phyloP scores from a whole-genome alignment of 2,113 vertebrate genomes.

The Leucoraja erinaceus region DNA sequence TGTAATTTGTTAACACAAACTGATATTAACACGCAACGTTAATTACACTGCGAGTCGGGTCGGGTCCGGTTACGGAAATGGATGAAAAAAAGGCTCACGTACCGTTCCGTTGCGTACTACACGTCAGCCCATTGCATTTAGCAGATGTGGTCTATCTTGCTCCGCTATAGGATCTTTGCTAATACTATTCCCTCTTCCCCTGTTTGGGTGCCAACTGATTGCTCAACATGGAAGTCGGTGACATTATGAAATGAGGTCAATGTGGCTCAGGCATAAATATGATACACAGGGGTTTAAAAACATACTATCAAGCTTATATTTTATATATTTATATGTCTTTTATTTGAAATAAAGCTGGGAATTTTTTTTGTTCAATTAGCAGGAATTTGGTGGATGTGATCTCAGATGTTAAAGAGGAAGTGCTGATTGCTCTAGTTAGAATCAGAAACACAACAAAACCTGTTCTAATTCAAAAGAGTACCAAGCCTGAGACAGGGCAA shows the following conservation, averaged over 20 bases:
- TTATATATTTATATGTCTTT: not conserved
- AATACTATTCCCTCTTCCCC: not conserved
- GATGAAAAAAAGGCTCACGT: no score
- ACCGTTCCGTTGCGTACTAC: no score
- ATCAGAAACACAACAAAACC: not conserved
- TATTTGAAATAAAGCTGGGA: not conserved
- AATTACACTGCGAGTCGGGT: no score
- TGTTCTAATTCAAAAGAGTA: not conserved
- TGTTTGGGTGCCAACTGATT: not conserved
- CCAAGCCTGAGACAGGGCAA: not conserved
- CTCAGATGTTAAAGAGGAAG: not conserved
- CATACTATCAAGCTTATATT: not conserved
- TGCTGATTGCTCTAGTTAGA: not conserved
- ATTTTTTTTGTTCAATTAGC: not conserved
- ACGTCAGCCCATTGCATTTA: no score
- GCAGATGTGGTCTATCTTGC: no score
- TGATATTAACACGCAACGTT: no score
- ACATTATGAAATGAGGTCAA: not conserved
- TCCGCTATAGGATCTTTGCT: no score
- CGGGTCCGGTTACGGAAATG: no score
- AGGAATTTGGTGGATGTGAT: not conserved
- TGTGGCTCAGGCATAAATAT: not conserved
- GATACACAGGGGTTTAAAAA: not conserved
- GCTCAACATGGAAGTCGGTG: not conserved
- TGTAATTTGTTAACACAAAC: no score